A percentile compares a stretch with the other conserved stretches of the same genome.
phyloP scores from a whole-genome alignment of 92 coral and sea anemone species.

The Actinostola sp. region DNA sequence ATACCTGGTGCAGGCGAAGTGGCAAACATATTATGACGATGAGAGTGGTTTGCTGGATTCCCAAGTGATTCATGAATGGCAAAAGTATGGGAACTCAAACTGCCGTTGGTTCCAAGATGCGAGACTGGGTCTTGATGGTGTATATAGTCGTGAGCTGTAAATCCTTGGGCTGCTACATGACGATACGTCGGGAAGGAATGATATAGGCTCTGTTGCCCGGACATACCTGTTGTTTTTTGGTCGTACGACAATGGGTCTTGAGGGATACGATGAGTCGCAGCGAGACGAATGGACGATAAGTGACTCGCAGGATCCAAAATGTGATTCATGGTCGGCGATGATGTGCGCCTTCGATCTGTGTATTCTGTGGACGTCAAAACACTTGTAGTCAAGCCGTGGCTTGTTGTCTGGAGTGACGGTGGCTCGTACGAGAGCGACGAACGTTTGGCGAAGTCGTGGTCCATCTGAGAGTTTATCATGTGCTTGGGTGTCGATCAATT shows the following conservation, averaged over 20 bases:
- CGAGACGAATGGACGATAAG: constrained; percentile 81
- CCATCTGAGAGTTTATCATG: constrained; percentile 79
- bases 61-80: constrained; percentile 86
- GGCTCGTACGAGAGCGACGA: constrained; percentile 72
- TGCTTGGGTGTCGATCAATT: constrained; percentile 86
- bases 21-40: constrained; percentile 82
- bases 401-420: constrained; percentile 65
- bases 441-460: constrained; percentile 76
- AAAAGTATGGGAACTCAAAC: constrained; percentile 78
- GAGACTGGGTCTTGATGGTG: constrained; percentile 80
- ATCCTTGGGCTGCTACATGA: constrained; percentile 80
- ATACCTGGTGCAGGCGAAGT: constrained; percentile 77
- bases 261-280: constrained; percentile 76
- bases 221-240: constrained; percentile 86
- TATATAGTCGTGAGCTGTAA: constrained; percentile 82
- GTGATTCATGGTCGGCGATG: constrained; percentile 86
- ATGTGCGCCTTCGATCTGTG: constrained; percentile 69
- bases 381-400: constrained; percentile 63
- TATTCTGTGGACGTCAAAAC: constrained; percentile 60
- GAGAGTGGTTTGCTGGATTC: constrained; percentile 80
- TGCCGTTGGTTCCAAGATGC: constrained; percentile 79
- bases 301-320: constrained; percentile 82
- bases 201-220: constrained; percentile 87
- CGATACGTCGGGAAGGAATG: constrained; percentile 97
- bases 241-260: constrained; percentile 84